A percentile compares a stretch with the other conserved stretches of the same genome.
Conservation (phyloP, 1,140 invertebrate genomes). For the Ctenoplectra terminalis region DNA sequence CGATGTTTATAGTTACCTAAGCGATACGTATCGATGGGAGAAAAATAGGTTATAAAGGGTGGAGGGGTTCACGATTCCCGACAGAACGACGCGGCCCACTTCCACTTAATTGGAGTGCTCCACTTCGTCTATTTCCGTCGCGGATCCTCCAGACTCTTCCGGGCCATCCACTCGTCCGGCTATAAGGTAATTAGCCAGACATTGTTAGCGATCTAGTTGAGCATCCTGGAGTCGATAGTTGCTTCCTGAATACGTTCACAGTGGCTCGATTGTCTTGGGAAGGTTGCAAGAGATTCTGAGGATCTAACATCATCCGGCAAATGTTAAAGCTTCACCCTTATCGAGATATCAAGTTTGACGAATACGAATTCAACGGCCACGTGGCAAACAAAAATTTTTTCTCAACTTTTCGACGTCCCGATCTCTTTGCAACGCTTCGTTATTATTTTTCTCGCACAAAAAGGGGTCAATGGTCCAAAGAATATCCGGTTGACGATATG, state of each 20-base stretch:
- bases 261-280: neutral
- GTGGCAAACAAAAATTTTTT: neutral
- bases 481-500: too few relatives aligned
- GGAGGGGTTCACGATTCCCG: neutral
- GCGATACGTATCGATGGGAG: neutral
- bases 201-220: constrained; percentile 44
- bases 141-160: constrained; percentile 39
- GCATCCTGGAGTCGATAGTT: constrained; percentile 15
- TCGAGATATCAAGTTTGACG: too few relatives aligned
- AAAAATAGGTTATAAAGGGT: neutral
- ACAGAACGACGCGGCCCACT: constrained; percentile 20
- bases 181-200: constrained; percentile 44
- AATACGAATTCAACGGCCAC: too few relatives aligned
- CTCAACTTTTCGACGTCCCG: neutral
- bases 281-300: neutral
- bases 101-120: constrained; percentile 42
- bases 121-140: constrained; percentile 42
- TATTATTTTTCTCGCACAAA: neutral
- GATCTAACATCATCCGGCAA: neutral
- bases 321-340: too few relatives aligned
- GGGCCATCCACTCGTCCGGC: constrained; percentile 25
- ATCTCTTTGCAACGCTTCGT: neutral
- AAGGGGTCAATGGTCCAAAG: neutral
- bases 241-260: neutral
- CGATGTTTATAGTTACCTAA: constrained; percentile 12